These are phyloP conservation scores for Drosophila ironensis DNA, from an alignment of 1,140 invertebrate species.

Conservation along the genomic window DNA sequence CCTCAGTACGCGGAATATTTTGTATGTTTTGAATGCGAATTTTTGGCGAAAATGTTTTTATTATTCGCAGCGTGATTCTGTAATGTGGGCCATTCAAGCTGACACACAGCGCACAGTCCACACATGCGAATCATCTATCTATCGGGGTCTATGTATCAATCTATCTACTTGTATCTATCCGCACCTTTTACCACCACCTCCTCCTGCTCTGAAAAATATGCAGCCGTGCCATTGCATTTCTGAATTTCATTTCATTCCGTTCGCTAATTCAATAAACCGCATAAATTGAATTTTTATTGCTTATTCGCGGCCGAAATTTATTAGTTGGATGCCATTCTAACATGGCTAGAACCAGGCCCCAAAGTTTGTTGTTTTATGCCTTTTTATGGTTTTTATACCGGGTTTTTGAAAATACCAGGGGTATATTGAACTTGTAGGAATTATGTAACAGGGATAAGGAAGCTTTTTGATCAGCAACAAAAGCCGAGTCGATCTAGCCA, in stretches of 20 bases:
- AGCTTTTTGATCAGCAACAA: no score
- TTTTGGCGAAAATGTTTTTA: slow-evolving; percentile 66
- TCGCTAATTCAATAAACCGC: slow-evolving; percentile 46
- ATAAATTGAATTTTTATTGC: slow-evolving; percentile 45
- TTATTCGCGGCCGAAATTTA: slow-evolving; percentile 23
- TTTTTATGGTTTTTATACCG: slow-evolving; percentile 16
- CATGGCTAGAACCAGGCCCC: slow-evolving; percentile 20
- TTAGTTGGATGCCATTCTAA: slow-evolving; percentile 33
- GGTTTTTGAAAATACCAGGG: no score
- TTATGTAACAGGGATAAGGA: no score
- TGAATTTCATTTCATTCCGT: slow-evolving; percentile 26
- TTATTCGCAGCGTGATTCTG: slow-evolving; percentile 63
- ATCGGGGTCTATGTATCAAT: slow-evolving; percentile 31
- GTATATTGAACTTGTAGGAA: no score
- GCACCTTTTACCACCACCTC: not conserved
- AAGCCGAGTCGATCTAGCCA: no score
- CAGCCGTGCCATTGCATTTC: slow-evolving; percentile 21
- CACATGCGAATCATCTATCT: slow-evolving; percentile 40
- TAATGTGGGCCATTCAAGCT: slow-evolving; percentile 58
- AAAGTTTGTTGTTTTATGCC: no score
- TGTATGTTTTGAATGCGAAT: slow-evolving; percentile 43
- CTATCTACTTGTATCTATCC: slow-evolving; percentile 10
- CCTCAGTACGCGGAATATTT: slow-evolving; percentile 14
- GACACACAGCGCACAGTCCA: no score
- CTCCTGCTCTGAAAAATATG: slow-evolving; percentile 1